phyloP scores from a whole-genome alignment of 2,888 invertebrate genomes.

The Orchesellides sinensis region DNA sequence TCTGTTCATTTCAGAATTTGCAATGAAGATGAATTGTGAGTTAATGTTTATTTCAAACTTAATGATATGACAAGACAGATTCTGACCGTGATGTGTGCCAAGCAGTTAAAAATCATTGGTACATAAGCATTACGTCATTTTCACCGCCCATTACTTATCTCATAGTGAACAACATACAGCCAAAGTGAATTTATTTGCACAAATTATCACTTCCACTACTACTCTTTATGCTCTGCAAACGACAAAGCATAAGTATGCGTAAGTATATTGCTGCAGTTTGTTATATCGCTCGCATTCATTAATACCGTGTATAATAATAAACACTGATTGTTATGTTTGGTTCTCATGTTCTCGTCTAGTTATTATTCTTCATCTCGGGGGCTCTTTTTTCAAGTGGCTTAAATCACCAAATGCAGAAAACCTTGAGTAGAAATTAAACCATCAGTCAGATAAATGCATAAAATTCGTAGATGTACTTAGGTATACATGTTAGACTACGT shows the following conservation, averaged over 20 bases:
- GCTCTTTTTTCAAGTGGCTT: slow-evolving; percentile 24
- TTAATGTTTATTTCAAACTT: slow-evolving; percentile 11
- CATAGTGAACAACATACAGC: slow-evolving; percentile 8
- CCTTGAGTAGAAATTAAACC: slow-evolving; percentile 58
- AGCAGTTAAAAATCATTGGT: not conserved
- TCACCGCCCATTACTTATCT: slow-evolving; percentile 33
- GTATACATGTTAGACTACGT: not conserved
- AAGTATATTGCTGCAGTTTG: not conserved
- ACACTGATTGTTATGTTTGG: slow-evolving; percentile 15
- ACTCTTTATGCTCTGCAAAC: not conserved
- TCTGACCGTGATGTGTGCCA: not conserved
- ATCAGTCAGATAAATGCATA: slow-evolving; percentile 45
- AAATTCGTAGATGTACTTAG: too few species aligned
- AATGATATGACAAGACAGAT: not conserved
- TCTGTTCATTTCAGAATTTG: not conserved
- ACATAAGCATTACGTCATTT: slow-evolving; percentile 31
- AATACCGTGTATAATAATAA: slow-evolving; percentile 3
- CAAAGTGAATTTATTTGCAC: slow-evolving; percentile 70
- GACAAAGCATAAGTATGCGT: not conserved
- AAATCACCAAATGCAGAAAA: slow-evolving; percentile 28
- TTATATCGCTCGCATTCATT: slow-evolving; percentile 22
- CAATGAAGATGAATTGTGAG: slow-evolving; percentile 14
- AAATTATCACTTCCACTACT: slow-evolving; percentile 69
- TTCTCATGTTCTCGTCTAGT: slow-evolving; percentile 9
- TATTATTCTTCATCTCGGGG: slow-evolving; percentile 14